A percentile compares a stretch with the other conserved stretches of the same genome.
Conservation (phyloP, 2,888 invertebrate genomes). For the Augochlorella aurata region DNA sequence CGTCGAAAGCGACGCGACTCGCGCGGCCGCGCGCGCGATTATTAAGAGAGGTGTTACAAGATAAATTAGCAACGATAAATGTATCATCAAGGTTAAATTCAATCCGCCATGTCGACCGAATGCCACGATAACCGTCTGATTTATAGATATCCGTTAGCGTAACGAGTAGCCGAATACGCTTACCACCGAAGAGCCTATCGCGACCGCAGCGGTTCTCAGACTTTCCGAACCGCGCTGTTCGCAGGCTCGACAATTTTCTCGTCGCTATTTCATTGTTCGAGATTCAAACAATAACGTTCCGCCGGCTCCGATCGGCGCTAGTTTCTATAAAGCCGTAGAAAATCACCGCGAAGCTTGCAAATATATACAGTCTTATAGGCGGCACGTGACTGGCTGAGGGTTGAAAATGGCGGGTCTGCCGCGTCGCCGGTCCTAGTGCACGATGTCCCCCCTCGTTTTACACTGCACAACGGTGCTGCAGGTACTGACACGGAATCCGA, state of each 20-base stretch:
- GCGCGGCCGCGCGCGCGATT: background rate
- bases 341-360: background rate
- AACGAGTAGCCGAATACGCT: constrained; percentile 5
- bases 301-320: too few species aligned
- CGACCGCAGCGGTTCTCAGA: too few species aligned
- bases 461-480: background rate
- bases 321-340: background rate
- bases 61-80: constrained; percentile 18
- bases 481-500: background rate
- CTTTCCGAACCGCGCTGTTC: too few species aligned
- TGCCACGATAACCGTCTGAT: constrained; percentile 3
- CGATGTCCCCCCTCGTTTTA: background rate
- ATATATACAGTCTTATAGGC: background rate
- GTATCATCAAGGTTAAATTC: constrained; percentile 25
- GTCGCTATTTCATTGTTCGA: too few species aligned
- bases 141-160: constrained; percentile 19
- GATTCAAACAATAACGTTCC: too few species aligned
- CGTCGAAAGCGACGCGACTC: background rate
- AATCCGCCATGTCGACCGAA: constrained; percentile 16
- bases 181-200: background rate
- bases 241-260: too few species aligned
- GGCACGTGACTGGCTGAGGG: background rate
- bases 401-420: constrained; percentile 6
- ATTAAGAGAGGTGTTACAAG: background rate
- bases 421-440: background rate